Base-by-base conservation (phyloP, 1,140 invertebrate genomes). In the Heliconius nattereri region DNA sequence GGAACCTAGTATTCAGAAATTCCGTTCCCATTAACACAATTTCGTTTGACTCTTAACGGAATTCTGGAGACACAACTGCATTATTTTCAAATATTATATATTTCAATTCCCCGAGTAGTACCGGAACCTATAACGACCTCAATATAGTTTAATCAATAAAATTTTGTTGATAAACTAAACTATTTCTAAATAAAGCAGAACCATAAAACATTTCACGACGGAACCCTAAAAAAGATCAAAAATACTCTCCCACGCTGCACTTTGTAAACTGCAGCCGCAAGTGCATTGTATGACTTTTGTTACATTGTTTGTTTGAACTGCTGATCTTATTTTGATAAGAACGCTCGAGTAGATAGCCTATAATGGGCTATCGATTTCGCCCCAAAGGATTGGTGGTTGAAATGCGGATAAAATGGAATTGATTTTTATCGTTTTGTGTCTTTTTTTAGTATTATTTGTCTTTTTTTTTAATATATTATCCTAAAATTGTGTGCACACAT, bases 161-260 rank as follows among this genome's bases (percentile, higher is more conserved):
- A n/a, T n/a, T n/a, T n/a, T n/a, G n/a, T n/a, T n/a, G n/a, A n/a
- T n/a, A n/a, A n/a, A n/a, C n/a, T n/a, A n/a, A n/a, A n/a, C n/a
- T n/a, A n/a, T 45, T 45, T 45, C 5, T 45, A 6, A 45, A 45
- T 45, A 45, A 45, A 45, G 16, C 40, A 45, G 3, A 45, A 45
- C 5, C 11, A 45, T 45, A 5, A 16, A 45, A 16, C 13, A 66
- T 66, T 13, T 66, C 26, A 13, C 5, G 9, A 6, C 29, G 5
- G 11, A 29, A 16, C 23, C 23, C 60, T 66, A 66, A 66, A 26
- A 57, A 66, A 66, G 60, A 29, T 66, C 23, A 66, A 66, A 66
- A 66, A 66, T 29, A 76, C 52, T 80, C 79, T 80, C 79, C 79
- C 79, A 80, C 79, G 79, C 74, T 52, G 66, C 23, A 35, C 37